Conservation (phyloP, 2,888 invertebrate genomes). For the Leptopilina myrica region DNA sequence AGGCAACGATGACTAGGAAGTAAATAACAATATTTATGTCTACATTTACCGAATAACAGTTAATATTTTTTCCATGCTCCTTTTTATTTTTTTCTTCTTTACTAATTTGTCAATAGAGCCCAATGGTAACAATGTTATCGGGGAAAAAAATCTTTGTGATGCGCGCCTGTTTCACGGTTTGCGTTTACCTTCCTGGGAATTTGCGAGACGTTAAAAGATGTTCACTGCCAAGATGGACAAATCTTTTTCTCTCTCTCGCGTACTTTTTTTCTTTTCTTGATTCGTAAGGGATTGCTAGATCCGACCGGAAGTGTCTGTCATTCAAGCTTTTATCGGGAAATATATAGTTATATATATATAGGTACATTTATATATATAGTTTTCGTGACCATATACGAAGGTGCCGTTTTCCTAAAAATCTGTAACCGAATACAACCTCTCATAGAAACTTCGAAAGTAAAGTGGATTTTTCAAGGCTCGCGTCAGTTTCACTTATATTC, state of each 20-base stretch:
- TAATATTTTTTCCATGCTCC: background rate
- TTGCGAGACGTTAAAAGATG: conserved; percentile 12
- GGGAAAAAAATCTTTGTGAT: conserved; percentile 18
- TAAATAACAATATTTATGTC: background rate
- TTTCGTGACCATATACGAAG: conserved; percentile 51
- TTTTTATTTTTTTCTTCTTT: conserved; percentile 15
- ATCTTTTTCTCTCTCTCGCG: background rate
- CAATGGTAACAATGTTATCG: conserved; percentile 33
- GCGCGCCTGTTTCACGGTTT: background rate
- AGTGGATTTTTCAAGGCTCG: conserved; percentile 62
- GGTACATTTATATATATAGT: conserved; percentile 47
- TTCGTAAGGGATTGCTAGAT: conserved; percentile 43
- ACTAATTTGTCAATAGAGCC: conserved; percentile 29
- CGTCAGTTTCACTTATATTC: conserved; percentile 68
- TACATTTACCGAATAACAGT: background rate
- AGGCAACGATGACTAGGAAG: background rate
- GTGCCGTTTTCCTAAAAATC: conserved; percentile 7
- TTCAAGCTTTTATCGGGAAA: conserved; percentile 60
- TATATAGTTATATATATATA: conserved; percentile 54
- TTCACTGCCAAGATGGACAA: conserved; percentile 22
- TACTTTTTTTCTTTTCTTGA: too few species aligned
- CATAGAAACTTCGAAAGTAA: conserved; percentile 56
- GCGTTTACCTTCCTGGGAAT: conserved; percentile 19
- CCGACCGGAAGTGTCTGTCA: conserved; percentile 63
- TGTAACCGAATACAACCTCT: conserved; percentile 69